Base-by-base conservation (phyloP, 2,888 invertebrate genomes). In the Bombylius discolor region DNA sequence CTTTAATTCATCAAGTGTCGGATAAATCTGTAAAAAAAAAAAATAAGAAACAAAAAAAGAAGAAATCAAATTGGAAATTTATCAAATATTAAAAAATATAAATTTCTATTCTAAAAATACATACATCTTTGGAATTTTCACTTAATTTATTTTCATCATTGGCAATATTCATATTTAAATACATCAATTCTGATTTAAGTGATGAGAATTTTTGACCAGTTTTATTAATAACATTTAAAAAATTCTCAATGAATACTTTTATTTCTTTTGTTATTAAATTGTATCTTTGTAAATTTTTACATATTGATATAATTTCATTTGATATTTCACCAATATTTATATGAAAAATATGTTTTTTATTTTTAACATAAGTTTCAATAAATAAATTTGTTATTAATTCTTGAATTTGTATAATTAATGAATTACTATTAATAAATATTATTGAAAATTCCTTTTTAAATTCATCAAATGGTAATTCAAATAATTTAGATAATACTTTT, bases 1-100 rank as follows among this genome's bases (percentile, higher is more conserved):
- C 39, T 72, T 65, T 61, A 77, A 55, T 61, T 78, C 77, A 13
- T 70, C 68, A 1, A 74, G 63, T 0, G 72, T 74, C 0, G 84
- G 77, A 64, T 80, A 76, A 56, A 84, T 78, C 54, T 77, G 11
- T 34, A 60, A 55, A 32, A 49, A n/a, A 5, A 36, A 39, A 51
- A 23, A 33, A 46, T 33, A 47, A 23, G 33, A 13, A 45, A 51
- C 8, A 36, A 36, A 36, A 36, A 1, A 36, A 36, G 7, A 36
- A 8, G 4, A 8, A 36, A 9, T 36, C 9, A 8, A 36, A 6
- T 36, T 9, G 9, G 1, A 9, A 12, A 44, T 54, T 49, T 32
- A 59, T 9, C 23, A 9, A 11, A 42, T 42, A 4, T 33, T 49
- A 32, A 23, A 23, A 44, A 44, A 44, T 44, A 23, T 23, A 44